These are phyloP conservation scores for Sebastes iracundus DNA, from an alignment of 2,797 vertebrate species.

Conservation along the genomic window DNA sequence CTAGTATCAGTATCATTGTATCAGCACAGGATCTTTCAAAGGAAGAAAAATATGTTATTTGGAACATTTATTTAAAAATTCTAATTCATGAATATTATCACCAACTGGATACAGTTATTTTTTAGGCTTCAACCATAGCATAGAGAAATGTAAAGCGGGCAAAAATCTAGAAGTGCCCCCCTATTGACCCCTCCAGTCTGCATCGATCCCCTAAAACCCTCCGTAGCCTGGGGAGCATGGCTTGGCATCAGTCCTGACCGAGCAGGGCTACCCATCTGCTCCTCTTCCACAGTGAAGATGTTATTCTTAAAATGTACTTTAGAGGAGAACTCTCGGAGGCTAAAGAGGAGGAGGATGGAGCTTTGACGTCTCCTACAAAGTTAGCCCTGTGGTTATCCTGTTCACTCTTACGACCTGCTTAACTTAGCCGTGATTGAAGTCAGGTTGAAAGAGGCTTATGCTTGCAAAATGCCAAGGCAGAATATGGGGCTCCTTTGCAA, in stretches of 20 bases:
- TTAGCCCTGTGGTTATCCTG: conserved; percentile 77
- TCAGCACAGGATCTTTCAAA: not conserved
- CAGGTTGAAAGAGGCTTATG: conserved; percentile 73
- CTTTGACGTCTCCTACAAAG: conserved; percentile 77
- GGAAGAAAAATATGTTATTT: not conserved
- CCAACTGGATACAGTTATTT: not conserved
- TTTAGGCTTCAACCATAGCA: not conserved
- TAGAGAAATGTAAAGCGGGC: not conserved
- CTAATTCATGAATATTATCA: not conserved
- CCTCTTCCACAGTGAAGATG: conserved; percentile 71
- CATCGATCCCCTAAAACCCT: conserved; percentile 63
- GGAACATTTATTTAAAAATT: not conserved
- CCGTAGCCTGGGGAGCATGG: conserved; percentile 67
- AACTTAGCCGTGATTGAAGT: conserved; percentile 78
- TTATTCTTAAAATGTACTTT: conserved; percentile 78
- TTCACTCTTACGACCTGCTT: conserved; percentile 76
- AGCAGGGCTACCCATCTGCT: conserved; percentile 66
- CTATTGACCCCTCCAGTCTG: conserved; percentile 52
- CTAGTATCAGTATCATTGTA: not conserved
- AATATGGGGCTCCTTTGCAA: conserved; percentile 65
- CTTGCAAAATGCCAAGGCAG: conserved; percentile 67
- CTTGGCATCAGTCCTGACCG: conserved; percentile 69
- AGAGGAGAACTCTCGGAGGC: conserved; percentile 71
- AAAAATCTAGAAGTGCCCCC: conserved; percentile 6
- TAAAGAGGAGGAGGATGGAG: conserved; percentile 71